Base-by-base conservation (phyloP, 2,888 invertebrate genomes). In the Pedicia rivosa region DNA sequence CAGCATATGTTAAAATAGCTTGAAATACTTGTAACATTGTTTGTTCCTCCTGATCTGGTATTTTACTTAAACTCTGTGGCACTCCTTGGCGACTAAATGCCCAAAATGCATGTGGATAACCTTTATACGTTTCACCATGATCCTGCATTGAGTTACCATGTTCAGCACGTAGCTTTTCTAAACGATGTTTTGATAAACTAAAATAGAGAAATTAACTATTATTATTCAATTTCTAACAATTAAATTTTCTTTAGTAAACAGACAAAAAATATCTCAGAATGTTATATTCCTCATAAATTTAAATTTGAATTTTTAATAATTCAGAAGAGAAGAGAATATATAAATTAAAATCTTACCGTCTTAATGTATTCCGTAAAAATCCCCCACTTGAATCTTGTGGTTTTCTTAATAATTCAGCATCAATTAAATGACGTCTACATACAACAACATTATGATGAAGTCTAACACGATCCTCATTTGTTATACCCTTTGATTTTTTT, bases 1-100 rank as follows among this genome's bases (percentile, higher is more conserved):
- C 88, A 4, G 88, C 83, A 60, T 90, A 94, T 15, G 86, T 83
- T 47, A 94, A 69, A 53, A 92, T 82, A 29, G 78, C 70, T 59
- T 86, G 83, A 57, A 91, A 94, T 51, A 91, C 82, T 61, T 83
- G 83, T 48, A 88, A 62, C 53, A 88, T 82, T 10, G 81, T 70
- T 46, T 84, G 82, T 53, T 92, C 82, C 48, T 90, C 88, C 2
- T 78, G 74, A 58, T 91, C 90, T 36, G 81, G 77, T 42, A 91
- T 68, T 49, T 80, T 74, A 39, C 81, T 82, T 41, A 94, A 70
- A 49, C 83, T 82, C 60, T 90, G 88, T 3, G 78, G 72, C 38
- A 91, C 63, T 6, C 74, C 69, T 42, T 78, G 72, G 44, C 88
- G 74, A 50, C 81, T 79, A 64, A 91, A 94, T 28, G 87, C 80